These are phyloP conservation scores for Idaea dimidiata DNA, from an alignment of 2,888 invertebrate genomes.

Conservation along the genomic window DNA sequence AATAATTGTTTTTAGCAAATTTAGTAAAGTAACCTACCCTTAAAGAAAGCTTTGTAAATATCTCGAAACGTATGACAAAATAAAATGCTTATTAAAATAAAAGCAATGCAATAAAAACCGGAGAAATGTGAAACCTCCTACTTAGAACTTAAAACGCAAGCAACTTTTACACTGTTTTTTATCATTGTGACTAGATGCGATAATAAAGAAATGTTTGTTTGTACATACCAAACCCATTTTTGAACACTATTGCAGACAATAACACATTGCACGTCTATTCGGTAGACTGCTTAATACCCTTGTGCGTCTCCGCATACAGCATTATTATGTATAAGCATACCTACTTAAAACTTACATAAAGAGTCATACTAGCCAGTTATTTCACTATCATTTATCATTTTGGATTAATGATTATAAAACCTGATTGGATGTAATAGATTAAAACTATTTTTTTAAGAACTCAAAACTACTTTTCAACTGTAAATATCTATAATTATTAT, in stretches of 20 bases:
- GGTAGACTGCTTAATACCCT: conserved; percentile 26
- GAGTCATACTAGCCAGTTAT: conserved; percentile 26
- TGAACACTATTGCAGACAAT: conserved; percentile 20
- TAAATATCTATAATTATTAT: too few species aligned
- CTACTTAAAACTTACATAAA: conserved; percentile 35
- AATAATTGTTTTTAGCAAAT: too few species aligned
- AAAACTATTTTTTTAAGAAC: neutral
- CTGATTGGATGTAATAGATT: neutral
- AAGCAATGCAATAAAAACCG: too few species aligned
- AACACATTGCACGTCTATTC: conserved; percentile 38
- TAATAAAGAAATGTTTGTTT: neutral
- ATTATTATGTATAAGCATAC: conserved; percentile 14
- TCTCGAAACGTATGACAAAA: too few species aligned
- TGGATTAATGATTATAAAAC: conserved; percentile 10
- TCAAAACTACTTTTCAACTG: too few species aligned
- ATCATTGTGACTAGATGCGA: too few species aligned
- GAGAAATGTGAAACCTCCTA: too few species aligned
- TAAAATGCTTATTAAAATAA: too few species aligned
- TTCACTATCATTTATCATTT: conserved; percentile 19
- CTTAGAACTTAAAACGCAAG: too few species aligned
- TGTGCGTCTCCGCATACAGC: conserved; percentile 30
- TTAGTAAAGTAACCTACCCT: too few species aligned
- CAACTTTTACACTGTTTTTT: too few species aligned
- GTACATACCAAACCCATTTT: conserved; percentile 35
- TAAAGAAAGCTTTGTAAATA: too few species aligned